A percentile compares a stretch with the other conserved stretches of the same genome.
phyloP scores from a whole-genome alignment of 35 echinoderm and acorn worm species.

The Hemicentrotus pulcherrimus region DNA sequence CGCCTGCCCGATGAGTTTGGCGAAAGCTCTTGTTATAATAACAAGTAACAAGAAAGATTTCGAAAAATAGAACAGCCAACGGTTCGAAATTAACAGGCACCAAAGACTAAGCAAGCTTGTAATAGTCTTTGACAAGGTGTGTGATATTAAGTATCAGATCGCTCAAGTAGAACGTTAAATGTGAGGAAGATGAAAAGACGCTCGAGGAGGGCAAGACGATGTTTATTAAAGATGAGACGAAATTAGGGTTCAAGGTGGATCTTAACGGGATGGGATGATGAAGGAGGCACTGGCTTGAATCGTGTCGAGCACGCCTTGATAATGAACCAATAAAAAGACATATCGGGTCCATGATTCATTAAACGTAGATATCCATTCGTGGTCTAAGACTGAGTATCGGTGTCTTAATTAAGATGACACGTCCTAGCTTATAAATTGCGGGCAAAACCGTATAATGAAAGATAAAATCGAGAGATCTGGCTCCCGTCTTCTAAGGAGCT shows the following conservation, averaged over 20 bases:
- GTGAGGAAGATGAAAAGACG: neutral
- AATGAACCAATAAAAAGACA: neutral
- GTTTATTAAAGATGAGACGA: neutral
- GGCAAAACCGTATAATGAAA: neutral
- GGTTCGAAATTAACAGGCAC: neutral
- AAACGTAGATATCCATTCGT: neutral
- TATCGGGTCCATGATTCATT: slow-evolving; percentile 14
- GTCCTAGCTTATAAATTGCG: neutral
- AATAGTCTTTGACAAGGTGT: slow-evolving; percentile 1
- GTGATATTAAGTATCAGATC: neutral
- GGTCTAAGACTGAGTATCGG: neutral
- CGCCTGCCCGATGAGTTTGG: neutral
- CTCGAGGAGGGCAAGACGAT: neutral
- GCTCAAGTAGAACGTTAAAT: neutral
- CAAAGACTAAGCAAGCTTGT: neutral
- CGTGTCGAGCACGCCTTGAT: slow-evolving; percentile 17
- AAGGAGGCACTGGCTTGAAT: neutral
- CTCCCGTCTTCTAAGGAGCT: too few species aligned
- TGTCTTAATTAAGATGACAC: slow-evolving; percentile 10
- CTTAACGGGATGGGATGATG: neutral
- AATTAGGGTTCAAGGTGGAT: neutral
- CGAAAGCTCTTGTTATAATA: neutral
- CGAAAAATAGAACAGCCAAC: neutral
- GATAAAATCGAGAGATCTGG: neutral
- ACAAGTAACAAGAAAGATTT: neutral